Conservation (phyloP, 2,888 invertebrate species). For the Ophion costatus region DNA sequence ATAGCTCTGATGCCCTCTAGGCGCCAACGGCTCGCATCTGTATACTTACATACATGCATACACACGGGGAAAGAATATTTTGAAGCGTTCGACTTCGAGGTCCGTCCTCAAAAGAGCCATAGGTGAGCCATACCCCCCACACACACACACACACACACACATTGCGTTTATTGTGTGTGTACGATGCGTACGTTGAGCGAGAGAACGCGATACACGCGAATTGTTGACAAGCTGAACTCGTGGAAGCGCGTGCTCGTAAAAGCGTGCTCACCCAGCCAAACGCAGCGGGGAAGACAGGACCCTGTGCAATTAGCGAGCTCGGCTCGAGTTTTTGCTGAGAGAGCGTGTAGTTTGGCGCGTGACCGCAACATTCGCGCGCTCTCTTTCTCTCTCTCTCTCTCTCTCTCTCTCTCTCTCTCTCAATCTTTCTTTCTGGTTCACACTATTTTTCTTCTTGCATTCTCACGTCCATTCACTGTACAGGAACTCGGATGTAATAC, state of each 20-base stretch:
- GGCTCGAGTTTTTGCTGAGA: conserved; percentile 20
- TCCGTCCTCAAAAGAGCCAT: not conserved
- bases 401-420: conserved; percentile 9
- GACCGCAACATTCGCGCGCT: conserved; percentile 34
- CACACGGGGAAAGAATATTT: not conserved
- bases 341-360: conserved; percentile 45
- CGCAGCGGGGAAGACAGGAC: conserved; percentile 17
- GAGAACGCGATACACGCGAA: conserved; percentile 30
- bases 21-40: not conserved
- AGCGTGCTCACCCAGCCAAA: conserved; percentile 11
- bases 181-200: not conserved
- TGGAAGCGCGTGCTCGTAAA: conserved; percentile 34
- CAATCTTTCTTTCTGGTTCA: not conserved
- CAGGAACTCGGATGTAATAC: conserved; percentile 17
- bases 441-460: conserved; percentile 24
- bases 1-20: conserved; percentile 36
- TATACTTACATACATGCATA: not conserved
- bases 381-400: conserved; percentile 1
- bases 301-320: conserved; percentile 40
- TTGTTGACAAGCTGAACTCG: conserved; percentile 25
- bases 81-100: not conserved
- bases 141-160: not conserved
- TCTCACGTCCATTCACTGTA: conserved; percentile 41
- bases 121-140: no score
- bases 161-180: not conserved